These are phyloP conservation scores for Pelosia muscerda DNA, from an alignment of 2,888 invertebrate species.

Conservation along the genomic window DNA sequence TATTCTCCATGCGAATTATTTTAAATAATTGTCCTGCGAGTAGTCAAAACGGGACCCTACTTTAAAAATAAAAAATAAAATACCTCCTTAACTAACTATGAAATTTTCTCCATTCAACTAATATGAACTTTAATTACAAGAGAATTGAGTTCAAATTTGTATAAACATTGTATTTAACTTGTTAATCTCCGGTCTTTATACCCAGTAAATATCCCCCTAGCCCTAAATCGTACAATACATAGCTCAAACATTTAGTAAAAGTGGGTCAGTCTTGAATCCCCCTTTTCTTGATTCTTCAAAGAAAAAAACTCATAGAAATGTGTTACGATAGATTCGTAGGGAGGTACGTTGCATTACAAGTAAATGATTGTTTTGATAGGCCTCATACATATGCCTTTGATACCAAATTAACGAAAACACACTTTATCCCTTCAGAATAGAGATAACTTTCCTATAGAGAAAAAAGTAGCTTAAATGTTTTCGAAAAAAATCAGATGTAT, in stretches of 20 bases:
- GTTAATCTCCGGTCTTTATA: background rate
- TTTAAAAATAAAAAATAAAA: background rate
- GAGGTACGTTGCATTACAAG: no score
- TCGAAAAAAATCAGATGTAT: no score
- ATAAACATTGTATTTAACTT: background rate
- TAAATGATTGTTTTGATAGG: no score
- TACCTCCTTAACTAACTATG: background rate
- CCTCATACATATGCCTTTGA: no score
- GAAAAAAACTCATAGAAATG: no score
- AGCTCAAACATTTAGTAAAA: conserved; percentile 70
- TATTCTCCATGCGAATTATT: conserved; percentile 11
- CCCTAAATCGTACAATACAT: conserved; percentile 67
- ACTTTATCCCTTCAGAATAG: no score
- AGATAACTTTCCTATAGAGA: no score
- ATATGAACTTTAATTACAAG: background rate
- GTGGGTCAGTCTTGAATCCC: no score
- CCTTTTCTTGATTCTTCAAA: no score
- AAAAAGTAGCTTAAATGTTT: no score
- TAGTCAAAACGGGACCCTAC: background rate
- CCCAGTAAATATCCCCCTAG: conserved; percentile 36
- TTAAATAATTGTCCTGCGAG: background rate
- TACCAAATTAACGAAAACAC: no score
- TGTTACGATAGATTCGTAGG: no score
- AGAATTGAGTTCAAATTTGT: conserved; percentile 5
- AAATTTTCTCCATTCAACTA: background rate